Evolutionary conservation across 2,797 vertebrate genomes (phyloP).

Genomic region (Xiphophorus birchmanni): DNA sequence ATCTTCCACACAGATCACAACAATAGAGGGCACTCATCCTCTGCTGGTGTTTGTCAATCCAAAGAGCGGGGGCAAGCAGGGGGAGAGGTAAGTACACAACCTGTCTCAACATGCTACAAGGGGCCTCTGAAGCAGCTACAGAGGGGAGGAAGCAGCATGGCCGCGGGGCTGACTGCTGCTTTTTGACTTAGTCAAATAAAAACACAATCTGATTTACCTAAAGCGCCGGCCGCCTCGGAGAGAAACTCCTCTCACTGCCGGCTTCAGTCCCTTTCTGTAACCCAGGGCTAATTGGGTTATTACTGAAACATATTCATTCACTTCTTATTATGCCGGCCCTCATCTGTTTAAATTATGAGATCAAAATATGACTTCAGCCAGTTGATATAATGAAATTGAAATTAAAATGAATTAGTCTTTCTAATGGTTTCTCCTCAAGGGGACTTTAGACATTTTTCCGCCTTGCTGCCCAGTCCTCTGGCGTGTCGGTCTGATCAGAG

Average conservation of each 20-base stretch:
- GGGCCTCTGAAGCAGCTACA: constrained; percentile 50
- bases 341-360: constrained; percentile 84
- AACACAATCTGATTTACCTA: constrained; percentile 56
- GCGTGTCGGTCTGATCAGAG: constrained; percentile 38
- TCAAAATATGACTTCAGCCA: constrained; percentile 84
- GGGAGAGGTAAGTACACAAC: constrained; percentile 86
- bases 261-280: constrained; percentile 61
- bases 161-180: constrained; percentile 49
- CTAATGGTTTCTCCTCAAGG: constrained; percentile 80
- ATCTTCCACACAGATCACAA: constrained; percentile 87
- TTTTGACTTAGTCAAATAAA: constrained; percentile 52
- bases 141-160: constrained; percentile 32
- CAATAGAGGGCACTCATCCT: constrained; percentile 92
- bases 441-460: constrained; percentile 58
- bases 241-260: constrained; percentile 51
- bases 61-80: constrained; percentile 96
- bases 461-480: constrained; percentile 57
- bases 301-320: constrained; percentile 83
- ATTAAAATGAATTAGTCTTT: constrained; percentile 86
- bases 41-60: constrained; percentile 96
- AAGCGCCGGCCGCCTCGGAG: constrained; percentile 23
- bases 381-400: constrained; percentile 85
- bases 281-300: constrained; percentile 84
- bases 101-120: constrained; percentile 58
- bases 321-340: constrained; percentile 76